A percentile compares a stretch with the other conserved stretches of the same genome.
These are phyloP conservation scores for Rhincodon typus DNA, from an alignment of 2,797 vertebrate species.

Conservation along the genomic window DNA sequence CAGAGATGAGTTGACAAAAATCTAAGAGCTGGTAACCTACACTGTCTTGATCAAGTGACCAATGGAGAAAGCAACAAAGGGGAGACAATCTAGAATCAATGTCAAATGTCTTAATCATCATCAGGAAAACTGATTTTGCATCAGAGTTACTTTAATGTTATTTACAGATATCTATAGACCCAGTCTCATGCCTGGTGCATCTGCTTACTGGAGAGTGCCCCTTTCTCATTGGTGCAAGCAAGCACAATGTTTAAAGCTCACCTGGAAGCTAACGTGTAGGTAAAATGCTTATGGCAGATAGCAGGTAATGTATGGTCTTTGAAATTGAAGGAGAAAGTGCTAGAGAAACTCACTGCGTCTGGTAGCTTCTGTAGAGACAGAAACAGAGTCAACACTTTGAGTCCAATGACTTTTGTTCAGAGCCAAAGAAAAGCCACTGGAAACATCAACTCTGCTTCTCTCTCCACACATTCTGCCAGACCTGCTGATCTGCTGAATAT, in stretches of 20 bases:
- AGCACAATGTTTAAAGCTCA: not conserved
- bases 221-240: not conserved
- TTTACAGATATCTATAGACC: not conserved
- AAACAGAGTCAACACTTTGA: no score
- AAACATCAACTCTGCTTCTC: no score
- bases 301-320: not conserved
- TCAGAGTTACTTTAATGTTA: not conserved
- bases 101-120: not conserved
- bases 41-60: not conserved
- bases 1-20: not conserved
- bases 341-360: no score
- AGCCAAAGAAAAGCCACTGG: no score
- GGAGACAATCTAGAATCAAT: not conserved
- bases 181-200: not conserved
- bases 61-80: not conserved
- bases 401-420: no score
- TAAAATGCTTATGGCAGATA: not conserved
- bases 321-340: no score
- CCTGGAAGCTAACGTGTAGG: not conserved
- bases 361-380: no score
- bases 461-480: no score
- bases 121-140: not conserved
- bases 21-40: not conserved
- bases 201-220: not conserved
- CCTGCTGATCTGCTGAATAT: no score